Percentiles rank a stretch among this genome's conserved stretches.
These are phyloP conservation scores for Cranoglanis bouderius DNA, from an alignment of 2,113 vertebrate species.

Conservation along the genomic window DNA sequence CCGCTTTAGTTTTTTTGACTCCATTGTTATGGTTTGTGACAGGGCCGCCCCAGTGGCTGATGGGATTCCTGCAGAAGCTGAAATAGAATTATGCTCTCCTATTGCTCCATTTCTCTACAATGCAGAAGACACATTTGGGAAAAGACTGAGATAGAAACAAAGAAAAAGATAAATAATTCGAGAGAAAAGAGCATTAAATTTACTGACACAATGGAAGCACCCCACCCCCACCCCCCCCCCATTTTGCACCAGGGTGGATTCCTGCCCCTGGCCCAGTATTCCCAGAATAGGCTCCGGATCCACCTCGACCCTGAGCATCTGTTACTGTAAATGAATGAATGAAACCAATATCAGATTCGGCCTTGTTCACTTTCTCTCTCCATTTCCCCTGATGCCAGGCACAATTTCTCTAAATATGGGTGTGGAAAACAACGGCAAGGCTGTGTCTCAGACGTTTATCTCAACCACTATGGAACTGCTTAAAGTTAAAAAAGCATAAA, in stretches of 20 bases:
- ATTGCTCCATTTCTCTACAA: constrained; percentile 42
- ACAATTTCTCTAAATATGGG: neutral
- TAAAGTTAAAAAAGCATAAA: neutral
- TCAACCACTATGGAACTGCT: neutral
- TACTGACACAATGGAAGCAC: neutral
- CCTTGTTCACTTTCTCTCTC: neutral
- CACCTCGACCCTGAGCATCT: neutral
- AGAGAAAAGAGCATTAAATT: neutral
- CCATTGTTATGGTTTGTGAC: constrained; percentile 66
- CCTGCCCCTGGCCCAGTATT: neutral
- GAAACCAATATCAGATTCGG: neutral
- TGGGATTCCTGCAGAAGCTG: constrained; percentile 62
- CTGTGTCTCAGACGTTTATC: neutral
- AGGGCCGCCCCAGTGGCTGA: constrained; percentile 63
- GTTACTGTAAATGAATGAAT: neutral
- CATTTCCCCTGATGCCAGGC: neutral
- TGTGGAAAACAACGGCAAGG: neutral
- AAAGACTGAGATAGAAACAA: neutral
- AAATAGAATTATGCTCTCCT: constrained; percentile 65
- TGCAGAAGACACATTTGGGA: neutral
- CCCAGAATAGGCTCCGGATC: neutral
- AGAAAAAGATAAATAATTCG: neutral
- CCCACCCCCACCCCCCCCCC: neutral
- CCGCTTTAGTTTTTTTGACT: constrained; percentile 53
- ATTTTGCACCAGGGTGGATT: neutral